Percentiles rank a stretch among this genome's conserved stretches.
These are phyloP conservation scores for Neogale vison DNA, from an alignment of 2,113 vertebrate genomes.

Conservation along the genomic window DNA sequence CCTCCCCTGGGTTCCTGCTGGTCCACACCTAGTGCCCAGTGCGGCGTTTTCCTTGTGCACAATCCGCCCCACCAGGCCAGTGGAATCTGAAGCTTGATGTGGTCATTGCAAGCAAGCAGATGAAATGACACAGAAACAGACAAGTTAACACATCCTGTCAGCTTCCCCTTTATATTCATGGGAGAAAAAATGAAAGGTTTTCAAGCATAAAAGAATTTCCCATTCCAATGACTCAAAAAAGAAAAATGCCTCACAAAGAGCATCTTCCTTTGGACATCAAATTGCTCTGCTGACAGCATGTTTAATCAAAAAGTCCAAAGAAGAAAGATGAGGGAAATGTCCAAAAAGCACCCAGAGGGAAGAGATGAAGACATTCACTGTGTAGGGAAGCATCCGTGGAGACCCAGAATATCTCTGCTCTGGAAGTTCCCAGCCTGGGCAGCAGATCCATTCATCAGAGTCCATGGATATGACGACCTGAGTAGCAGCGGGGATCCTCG, in stretches of 20 bases:
- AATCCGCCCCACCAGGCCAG: not conserved
- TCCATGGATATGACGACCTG: not conserved
- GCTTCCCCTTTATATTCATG: not conserved
- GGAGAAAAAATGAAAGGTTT: not conserved
- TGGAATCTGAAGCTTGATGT: not conserved
- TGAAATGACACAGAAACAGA: not conserved
- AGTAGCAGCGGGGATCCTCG: not conserved
- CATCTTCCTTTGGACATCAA: conserved; percentile 40
- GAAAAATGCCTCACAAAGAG: conserved; percentile 31
- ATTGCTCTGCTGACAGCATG: conserved; percentile 59
- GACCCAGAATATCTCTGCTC: fast-evolving
- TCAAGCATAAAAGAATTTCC: conserved; percentile 25
- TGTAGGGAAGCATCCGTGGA: not conserved
- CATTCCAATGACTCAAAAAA: not conserved
- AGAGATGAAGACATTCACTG: not conserved
- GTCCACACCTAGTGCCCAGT: not conserved
- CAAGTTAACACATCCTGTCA: conserved; percentile 13
- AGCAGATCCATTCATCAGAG: not conserved
- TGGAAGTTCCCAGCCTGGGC: not conserved
- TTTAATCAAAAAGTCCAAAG: conserved; percentile 69
- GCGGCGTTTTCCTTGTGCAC: not conserved
- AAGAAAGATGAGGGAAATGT: conserved; percentile 56
- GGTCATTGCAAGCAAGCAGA: not conserved
- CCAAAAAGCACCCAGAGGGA: not conserved
- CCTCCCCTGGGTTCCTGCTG: not conserved